Conservation (phyloP, 2,888 invertebrate genomes). For the Euplagia quadripunctaria region DNA sequence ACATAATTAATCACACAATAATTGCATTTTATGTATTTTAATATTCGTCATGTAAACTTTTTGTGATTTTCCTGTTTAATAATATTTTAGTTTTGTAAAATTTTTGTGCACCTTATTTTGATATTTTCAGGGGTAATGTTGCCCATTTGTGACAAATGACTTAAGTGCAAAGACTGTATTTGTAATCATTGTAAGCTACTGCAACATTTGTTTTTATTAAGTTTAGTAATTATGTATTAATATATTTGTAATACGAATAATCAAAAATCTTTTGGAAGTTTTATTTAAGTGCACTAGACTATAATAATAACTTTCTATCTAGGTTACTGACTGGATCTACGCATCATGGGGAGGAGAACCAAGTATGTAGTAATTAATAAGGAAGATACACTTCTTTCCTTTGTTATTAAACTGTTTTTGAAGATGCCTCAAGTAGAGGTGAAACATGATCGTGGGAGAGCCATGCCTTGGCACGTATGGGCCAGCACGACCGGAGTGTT, state of each 20-base stretch:
- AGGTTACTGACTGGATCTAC: not conserved
- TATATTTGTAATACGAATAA: constrained; percentile 16
- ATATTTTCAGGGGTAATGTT: not conserved
- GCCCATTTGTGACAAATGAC: constrained; percentile 8
- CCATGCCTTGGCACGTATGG: no score
- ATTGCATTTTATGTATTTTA: not conserved
- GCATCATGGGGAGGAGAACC: no score
- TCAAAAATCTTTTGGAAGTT: not conserved
- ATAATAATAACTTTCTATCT: not conserved
- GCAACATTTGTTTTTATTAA: constrained; percentile 7
- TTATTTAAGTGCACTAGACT: not conserved
- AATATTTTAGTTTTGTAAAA: not conserved
- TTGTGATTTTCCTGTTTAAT: not conserved
- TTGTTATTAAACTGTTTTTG: no score
- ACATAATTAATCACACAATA: not conserved
- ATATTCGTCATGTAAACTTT: not conserved
- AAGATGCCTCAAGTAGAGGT: no score
- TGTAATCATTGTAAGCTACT: constrained; percentile 13
- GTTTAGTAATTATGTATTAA: constrained; percentile 16
- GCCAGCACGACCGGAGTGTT: no score
- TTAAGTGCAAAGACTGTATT: constrained; percentile 15
- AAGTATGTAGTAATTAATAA: no score
- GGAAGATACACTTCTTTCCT: no score
- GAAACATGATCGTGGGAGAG: no score
- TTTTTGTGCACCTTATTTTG: not conserved